Evolutionary conservation across 2,113 vertebrate species (phyloP), one percentile per base, ranked within the genome.

Genomic region (Euleptes europaea): DNA sequence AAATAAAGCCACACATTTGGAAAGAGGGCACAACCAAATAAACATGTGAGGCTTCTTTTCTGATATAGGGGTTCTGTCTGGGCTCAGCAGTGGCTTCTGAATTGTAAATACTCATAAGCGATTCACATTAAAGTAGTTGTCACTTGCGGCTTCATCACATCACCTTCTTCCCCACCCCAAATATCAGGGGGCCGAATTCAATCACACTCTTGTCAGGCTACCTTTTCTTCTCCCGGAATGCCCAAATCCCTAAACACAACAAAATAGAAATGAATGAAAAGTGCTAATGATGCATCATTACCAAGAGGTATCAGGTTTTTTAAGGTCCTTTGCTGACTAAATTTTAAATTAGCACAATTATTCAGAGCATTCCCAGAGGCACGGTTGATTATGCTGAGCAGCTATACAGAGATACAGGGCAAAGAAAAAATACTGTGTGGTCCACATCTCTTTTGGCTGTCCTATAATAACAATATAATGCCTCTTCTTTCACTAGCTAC

Each of bases 21-120:
- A 33, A n/a, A 38, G 75, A 57, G 51, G 9, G 84, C 49, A 83
- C 66, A 63, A 78, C 81, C 87, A 93, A 94, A 93, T 54, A 94
- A 95, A 93, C 89, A 90, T 86, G 85, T 73, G 88, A 92, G 83
- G 88, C 92, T 83, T 82, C 90, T 84, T 49, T 86, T 91, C 85
- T 91, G 95, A 91, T 94, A 94, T 94, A 85, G 93, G 88, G 93
- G 86, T 88, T 76, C 84, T 84, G 85, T 82, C 88, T 91, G 83
- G 88, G 86, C 80, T 94, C 93, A 94, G 94, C 90, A 93, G 81
- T 88, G 91, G 92, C 86, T 94, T 95, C 91, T 91, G 91, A 94
- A 94, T 93, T 92, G 95, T 97, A 96, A 96, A 96, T 96, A 97
- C 96, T 96, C 96, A 95, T 96, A 95, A 96, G 93, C 92, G 93